A percentile compares a stretch with the other conserved stretches of the same genome.
Conservation (phyloP, 2,797 vertebrate species). For the Iguana delicatissima region DNA sequence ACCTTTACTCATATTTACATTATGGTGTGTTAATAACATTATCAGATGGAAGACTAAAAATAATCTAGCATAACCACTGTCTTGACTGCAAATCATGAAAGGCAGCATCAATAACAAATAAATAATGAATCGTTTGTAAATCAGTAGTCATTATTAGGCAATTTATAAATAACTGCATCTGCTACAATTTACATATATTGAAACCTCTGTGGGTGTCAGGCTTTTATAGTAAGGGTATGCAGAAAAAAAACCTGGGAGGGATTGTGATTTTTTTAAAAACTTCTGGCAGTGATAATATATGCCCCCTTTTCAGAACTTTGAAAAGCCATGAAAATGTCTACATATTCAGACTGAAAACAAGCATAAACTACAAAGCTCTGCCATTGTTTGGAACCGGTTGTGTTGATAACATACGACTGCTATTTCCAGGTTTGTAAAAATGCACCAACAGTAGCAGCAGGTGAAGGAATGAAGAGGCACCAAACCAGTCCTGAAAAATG, state of each 20-base stretch:
- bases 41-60: conserved; percentile 48
- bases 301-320: neutral
- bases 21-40: conserved; percentile 60
- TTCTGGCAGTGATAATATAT: neutral
- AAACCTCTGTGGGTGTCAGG: conserved; percentile 69
- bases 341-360: neutral
- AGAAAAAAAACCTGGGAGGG: neutral
- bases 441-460: neutral
- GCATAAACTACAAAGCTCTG: neutral
- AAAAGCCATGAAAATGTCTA: neutral
- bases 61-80: conserved; percentile 47
- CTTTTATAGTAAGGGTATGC: conserved; percentile 56
- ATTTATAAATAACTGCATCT: conserved; percentile 76
- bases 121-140: conserved; percentile 80
- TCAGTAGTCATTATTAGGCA: conserved; percentile 80
- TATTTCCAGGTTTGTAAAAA: neutral
- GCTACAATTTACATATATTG: conserved; percentile 75
- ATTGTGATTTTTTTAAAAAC: neutral
- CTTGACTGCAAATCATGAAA: conserved; percentile 58
- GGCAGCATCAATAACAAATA: conserved; percentile 68
- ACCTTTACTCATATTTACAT: conserved; percentile 75
- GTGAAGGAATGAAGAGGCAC: neutral
- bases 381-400: neutral
- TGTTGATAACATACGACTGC: neutral
- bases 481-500: neutral